A percentile compares a stretch with the other conserved stretches of the same genome.
phyloP scores from a whole-genome alignment of 2,797 vertebrate species.

The Tachyglossus aculeatus region DNA sequence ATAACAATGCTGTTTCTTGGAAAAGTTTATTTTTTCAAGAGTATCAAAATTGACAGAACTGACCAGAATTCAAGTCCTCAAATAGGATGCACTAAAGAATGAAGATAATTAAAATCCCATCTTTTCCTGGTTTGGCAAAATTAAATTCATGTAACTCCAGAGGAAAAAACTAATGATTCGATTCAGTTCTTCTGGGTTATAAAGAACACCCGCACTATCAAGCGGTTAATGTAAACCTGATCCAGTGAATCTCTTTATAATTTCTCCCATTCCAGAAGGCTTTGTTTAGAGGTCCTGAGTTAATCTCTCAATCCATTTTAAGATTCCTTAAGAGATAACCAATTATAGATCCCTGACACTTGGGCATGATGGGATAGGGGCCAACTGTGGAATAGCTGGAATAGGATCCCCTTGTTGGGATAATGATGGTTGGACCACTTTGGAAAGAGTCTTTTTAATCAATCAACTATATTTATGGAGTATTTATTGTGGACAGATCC shows the following conservation, averaged over 20 bases:
- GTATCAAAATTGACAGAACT: slow-evolving; percentile 49
- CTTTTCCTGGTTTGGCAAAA: slow-evolving; percentile 17
- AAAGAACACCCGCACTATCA: no score
- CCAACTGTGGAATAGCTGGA: no score
- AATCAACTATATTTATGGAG: no score
- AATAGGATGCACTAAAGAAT: slow-evolving; percentile 49
- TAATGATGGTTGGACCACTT: no score
- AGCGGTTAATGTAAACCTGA: no score
- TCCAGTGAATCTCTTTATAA: no score
- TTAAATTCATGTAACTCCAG: slow-evolving; percentile 36
- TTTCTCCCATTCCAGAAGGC: slow-evolving; percentile 28
- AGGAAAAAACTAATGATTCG: slow-evolving; percentile 37
- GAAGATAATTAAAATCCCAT: not conserved
- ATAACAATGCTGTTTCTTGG: slow-evolving; percentile 36
- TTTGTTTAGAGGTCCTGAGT: slow-evolving; percentile 35
- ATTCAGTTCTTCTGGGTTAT: not conserved
- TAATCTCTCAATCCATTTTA: slow-evolving; percentile 31
- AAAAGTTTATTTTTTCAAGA: slow-evolving; percentile 62
- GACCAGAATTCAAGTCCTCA: slow-evolving; percentile 40
- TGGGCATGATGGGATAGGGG: no score
- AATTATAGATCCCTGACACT: no score
- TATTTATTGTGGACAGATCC: no score
- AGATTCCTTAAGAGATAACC: not conserved
- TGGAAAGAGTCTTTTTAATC: no score
- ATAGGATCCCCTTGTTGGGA: no score